These are phyloP conservation scores for Dione juno DNA, from an alignment of 2,888 invertebrate genomes.

Conservation along the genomic window DNA sequence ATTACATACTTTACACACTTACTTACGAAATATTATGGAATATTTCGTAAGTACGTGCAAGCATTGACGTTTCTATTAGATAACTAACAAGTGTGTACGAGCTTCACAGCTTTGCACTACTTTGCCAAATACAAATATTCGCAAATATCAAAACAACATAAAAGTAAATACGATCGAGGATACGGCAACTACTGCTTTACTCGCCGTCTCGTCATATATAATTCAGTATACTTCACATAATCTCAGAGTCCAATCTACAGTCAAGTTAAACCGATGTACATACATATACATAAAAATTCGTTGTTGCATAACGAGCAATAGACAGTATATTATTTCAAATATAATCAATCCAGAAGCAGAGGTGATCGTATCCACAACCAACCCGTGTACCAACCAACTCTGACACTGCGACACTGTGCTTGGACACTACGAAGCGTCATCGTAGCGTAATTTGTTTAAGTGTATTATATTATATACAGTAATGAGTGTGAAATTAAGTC, in stretches of 20 bases:
- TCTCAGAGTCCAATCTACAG: background rate
- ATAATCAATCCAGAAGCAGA: too few relatives aligned
- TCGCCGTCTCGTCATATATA: background rate
- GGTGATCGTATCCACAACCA: too few relatives aligned
- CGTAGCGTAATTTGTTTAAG: too few relatives aligned
- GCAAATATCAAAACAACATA: background rate
- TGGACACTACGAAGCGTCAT: too few relatives aligned
- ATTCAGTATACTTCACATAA: background rate
- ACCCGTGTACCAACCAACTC: too few relatives aligned
- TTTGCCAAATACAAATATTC: background rate
- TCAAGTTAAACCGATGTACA: too few relatives aligned
- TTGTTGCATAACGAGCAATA: too few relatives aligned
- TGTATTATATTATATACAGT: too few relatives aligned
- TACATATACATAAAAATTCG: too few relatives aligned
- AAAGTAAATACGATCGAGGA: background rate
- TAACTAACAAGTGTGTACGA: background rate
- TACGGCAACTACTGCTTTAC: background rate
- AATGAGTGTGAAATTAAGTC: background rate
- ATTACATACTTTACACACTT: background rate
- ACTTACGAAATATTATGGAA: background rate
- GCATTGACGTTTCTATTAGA: conserved; percentile 8
- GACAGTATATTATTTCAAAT: too few relatives aligned
- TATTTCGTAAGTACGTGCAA: too few relatives aligned
- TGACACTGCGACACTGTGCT: too few relatives aligned
- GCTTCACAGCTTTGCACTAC: background rate